Percentiles rank a stretch among this genome's conserved stretches.
Conservation (phyloP, 2,797 vertebrate species). For the Fringilla coelebs region DNA sequence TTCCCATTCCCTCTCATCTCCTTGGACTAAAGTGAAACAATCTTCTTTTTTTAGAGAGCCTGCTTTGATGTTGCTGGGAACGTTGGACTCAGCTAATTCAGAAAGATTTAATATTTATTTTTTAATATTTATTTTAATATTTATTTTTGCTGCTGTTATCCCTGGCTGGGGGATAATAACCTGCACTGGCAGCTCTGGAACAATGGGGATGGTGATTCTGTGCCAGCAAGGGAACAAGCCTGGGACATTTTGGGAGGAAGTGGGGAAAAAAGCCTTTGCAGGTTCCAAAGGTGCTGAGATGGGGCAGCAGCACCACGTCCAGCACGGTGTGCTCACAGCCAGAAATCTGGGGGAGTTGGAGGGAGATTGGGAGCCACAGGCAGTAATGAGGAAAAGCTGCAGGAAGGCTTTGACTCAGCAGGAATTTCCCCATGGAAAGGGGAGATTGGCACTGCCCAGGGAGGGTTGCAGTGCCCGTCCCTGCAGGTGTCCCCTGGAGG, state of each 20-base stretch:
- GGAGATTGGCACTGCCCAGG: neutral
- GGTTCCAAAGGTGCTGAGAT: neutral
- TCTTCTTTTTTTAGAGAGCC: neutral
- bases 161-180: neutral
- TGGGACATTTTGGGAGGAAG: neutral
- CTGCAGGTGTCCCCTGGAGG: neutral
- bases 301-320: neutral
- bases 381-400: neutral
- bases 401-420: neutral
- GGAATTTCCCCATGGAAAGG: neutral
- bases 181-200: neutral
- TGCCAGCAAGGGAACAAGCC: neutral
- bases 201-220: neutral
- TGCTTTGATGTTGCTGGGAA: neutral
- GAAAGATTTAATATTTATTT: neutral
- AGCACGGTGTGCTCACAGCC: fast-evolving
- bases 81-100: neutral
- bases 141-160: neutral
- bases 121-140: neutral
- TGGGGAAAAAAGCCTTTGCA: neutral
- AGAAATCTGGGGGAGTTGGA: neutral
- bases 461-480: neutral
- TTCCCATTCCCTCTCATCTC: neutral
- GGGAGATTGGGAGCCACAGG: neutral
- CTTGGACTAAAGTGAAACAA: neutral